These are phyloP conservation scores for Luperina nickerlii DNA, from an alignment of 2,888 invertebrate species.

Conservation along the genomic window DNA sequence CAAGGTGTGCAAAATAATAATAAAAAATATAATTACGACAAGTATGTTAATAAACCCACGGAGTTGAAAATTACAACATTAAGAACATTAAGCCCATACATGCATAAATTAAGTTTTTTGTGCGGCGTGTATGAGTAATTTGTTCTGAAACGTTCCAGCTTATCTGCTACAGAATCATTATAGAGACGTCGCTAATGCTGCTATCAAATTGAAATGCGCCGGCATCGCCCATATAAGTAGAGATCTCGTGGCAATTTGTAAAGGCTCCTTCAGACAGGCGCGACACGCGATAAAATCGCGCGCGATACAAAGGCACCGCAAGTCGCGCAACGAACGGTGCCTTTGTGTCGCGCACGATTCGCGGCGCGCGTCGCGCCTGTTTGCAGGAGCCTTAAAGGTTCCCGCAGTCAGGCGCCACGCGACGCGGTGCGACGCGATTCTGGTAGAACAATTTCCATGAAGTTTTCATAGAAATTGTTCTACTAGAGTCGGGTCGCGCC, in stretches of 20 bases:
- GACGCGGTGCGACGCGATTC: background rate
- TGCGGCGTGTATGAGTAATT: conserved; percentile 20
- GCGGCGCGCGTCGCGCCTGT: too few relatives aligned
- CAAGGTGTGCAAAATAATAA: conserved; percentile 8
- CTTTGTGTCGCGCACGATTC: too few relatives aligned
- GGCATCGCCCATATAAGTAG: conserved; percentile 33
- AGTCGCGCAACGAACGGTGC: too few relatives aligned
- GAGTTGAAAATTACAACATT: conserved; percentile 41
- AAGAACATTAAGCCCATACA: conserved; percentile 23
- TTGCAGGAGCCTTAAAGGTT: too few relatives aligned
- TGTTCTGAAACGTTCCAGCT: conserved; percentile 21
- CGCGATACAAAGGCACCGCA: too few relatives aligned
- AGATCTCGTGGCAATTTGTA: conserved; percentile 50
- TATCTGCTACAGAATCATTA: conserved; percentile 43
- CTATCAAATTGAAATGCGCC: conserved; percentile 52
- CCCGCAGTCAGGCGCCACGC: background rate
- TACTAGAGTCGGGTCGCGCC: background rate
- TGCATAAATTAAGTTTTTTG: conserved; percentile 41
- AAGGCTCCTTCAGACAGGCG: background rate
- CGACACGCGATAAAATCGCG: too few relatives aligned
- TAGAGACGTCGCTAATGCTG: conserved; percentile 32
- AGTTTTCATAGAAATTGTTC: background rate
- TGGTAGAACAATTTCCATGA: background rate
- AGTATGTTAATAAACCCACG: conserved; percentile 41
- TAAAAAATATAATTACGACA: conserved; percentile 33